These are phyloP conservation scores for Hybognathus amarus DNA, from an alignment of 2,797 vertebrate species.

Conservation along the genomic window DNA sequence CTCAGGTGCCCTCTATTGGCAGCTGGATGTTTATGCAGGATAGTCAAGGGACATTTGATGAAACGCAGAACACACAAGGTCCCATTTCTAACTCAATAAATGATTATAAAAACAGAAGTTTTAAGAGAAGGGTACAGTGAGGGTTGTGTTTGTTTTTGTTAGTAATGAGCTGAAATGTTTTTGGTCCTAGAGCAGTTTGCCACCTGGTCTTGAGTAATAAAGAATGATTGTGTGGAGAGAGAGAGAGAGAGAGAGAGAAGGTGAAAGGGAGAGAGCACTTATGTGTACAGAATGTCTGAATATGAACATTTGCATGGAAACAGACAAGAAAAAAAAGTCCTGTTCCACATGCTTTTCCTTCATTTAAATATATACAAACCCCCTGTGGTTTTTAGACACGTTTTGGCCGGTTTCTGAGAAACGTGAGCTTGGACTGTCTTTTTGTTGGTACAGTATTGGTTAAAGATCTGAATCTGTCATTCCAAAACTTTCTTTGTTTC, in stretches of 20 bases:
- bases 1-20: slow-evolving; percentile 48
- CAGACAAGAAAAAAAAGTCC: background rate
- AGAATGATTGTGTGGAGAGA: slow-evolving; percentile 28
- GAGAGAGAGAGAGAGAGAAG: background rate
- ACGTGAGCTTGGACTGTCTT: slow-evolving; percentile 1
- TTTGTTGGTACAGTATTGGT: background rate
- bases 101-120: slow-evolving; percentile 45
- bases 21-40: slow-evolving; percentile 32
- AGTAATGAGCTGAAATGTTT: slow-evolving; percentile 45
- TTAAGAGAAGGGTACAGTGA: slow-evolving; percentile 4
- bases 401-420: background rate
- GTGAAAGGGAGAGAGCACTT: slow-evolving; percentile 8
- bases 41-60: slow-evolving; percentile 35
- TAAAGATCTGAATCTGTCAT: background rate
- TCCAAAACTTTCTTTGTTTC: background rate
- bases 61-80: slow-evolving; percentile 17
- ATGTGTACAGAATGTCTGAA: background rate
- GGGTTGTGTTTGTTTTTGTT: slow-evolving; percentile 31
- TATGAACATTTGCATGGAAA: slow-evolving; percentile 18
- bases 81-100: slow-evolving; percentile 39
- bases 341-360: background rate
- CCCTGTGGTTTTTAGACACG: background rate
- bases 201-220: slow-evolving; percentile 43
- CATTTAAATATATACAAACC: background rate
- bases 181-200: slow-evolving; percentile 33